Evolutionary conservation across 2,113 vertebrate species (phyloP), one percentile per base, ranked within the genome.

Genomic region (Hipposideros armiger): DNA sequence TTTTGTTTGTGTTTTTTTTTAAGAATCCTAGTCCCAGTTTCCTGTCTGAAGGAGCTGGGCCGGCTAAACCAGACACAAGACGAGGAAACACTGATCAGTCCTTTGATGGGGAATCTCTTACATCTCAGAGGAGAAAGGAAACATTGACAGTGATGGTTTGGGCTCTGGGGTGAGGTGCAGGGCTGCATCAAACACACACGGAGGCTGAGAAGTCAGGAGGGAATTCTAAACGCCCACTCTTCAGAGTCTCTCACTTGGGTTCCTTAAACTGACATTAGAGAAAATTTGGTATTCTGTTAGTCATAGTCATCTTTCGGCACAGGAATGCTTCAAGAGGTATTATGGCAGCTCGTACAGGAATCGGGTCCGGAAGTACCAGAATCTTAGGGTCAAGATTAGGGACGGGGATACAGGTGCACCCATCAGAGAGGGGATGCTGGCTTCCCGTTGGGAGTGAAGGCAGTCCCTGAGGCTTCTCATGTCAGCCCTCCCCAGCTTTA

Each of bases 321-420:
- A 84, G 54, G 28, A 8, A 16, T 3, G 10, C 5, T 3, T 50
- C n/a, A 11, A 4, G 50, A 40, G 47, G 4, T 36, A 0, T 5
- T 22, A 4, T 8, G 40, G 16, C 28, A 47, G 62, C 5, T 54
- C 0, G 0, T 1, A 1, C n/a, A 52, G 32, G 11, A 40, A 52
- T 19, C 1, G 1, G 32, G 9, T 14, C 30, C 28, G 30, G 19
- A 83, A 66, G 52, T 4, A n/a, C 30, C 42, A 45, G 87, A 20
- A 19, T 5, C 16, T 32, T 5, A 19, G 7, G 17, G 22, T 22
- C 19, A 78, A 72, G 72, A 7, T 19, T 19, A 10, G 4, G 11
- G 26, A 14, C 0, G 30, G 16, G 36, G 30, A 11, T 20, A 9
- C 4, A n/a, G 50, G 17, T 0, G 7, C 1, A 1, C 3, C 40